Evolutionary conservation across 2,113 vertebrate species (phyloP).

Genomic region (Burhinus bistriatus): DNA sequence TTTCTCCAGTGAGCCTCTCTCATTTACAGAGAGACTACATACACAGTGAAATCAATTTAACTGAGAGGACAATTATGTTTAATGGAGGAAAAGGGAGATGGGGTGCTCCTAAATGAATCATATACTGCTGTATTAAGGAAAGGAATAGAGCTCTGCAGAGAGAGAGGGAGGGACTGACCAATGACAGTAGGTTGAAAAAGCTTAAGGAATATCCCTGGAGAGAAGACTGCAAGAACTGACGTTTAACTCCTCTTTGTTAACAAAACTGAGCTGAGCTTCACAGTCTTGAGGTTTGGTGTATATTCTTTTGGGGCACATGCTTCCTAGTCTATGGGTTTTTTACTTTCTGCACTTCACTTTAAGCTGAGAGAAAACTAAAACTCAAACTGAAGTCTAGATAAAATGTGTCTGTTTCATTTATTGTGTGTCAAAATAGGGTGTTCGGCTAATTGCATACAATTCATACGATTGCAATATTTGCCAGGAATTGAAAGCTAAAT

Average conservation of each 20-base stretch:
- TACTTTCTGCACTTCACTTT: background rate
- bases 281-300: background rate
- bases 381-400: background rate
- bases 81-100: background rate
- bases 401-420: background rate
- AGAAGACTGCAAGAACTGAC: background rate
- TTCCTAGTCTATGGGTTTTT: background rate
- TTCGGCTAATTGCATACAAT: background rate
- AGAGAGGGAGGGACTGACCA: background rate
- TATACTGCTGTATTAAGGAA: background rate
- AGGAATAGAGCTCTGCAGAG: background rate
- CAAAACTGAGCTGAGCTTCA: background rate
- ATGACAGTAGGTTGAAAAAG: background rate
- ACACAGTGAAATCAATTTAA: background rate
- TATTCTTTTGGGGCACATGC: background rate
- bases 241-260: background rate
- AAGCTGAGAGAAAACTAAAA: background rate
- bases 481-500: background rate
- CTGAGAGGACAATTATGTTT: background rate
- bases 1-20: background rate
- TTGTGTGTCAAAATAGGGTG: background rate
- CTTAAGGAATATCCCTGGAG: background rate
- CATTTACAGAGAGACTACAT: background rate
- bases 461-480: background rate
- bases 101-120: background rate